These are phyloP conservation scores for Leptodactylus fuscus DNA, from an alignment of 2,113 vertebrate species.

Conservation along the genomic window DNA sequence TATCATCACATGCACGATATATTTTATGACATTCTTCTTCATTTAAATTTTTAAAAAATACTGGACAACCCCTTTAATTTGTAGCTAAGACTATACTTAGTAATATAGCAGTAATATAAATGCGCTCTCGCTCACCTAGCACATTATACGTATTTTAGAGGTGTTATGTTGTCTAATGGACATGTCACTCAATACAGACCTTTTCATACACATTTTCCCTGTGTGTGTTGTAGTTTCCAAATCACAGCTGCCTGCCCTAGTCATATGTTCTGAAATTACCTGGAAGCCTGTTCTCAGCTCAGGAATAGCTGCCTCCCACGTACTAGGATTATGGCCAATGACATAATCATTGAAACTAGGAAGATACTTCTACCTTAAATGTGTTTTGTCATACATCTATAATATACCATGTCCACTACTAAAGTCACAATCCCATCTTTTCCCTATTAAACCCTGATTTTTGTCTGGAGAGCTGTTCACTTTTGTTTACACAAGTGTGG, in stretches of 20 bases:
- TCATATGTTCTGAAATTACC: neutral
- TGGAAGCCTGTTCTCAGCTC: neutral
- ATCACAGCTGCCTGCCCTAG: neutral
- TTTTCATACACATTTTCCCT: too few species aligned
- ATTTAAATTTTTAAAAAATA: too few species aligned
- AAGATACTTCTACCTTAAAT: neutral
- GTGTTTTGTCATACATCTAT: neutral
- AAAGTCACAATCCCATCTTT: too few species aligned
- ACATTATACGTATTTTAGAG: too few species aligned
- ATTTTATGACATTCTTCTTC: too few species aligned
- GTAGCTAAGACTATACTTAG: too few species aligned
- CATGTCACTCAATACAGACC: too few species aligned
- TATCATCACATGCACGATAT: too few species aligned
- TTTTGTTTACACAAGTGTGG: slow-evolving; percentile 45
- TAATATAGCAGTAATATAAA: too few species aligned
- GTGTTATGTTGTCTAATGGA: too few species aligned
- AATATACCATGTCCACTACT: neutral
- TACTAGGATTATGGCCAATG: neutral
- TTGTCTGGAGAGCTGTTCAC: slow-evolving; percentile 14
- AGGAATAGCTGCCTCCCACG: neutral
- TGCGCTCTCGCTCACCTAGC: too few species aligned
- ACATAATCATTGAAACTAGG: neutral
- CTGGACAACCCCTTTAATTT: too few species aligned
- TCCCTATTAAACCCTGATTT: neutral
- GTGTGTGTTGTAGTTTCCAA: neutral